These are phyloP conservation scores for Heptranchias perlo DNA, from an alignment of 2,113 vertebrate species.

Conservation along the genomic window DNA sequence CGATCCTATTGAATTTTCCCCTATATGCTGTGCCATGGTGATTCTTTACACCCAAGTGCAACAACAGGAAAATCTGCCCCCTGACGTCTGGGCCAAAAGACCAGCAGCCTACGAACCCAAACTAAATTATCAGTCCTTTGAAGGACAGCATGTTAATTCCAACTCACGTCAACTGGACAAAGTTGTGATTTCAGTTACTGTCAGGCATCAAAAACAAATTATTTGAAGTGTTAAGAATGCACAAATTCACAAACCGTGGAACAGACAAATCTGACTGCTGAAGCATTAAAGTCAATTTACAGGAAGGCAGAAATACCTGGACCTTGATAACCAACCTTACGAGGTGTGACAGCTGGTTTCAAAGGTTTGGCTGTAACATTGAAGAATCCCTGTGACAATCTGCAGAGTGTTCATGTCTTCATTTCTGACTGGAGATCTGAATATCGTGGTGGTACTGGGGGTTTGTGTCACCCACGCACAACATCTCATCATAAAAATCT, in stretches of 20 bases:
- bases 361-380: neutral
- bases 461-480: neutral
- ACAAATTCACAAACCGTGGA: neutral
- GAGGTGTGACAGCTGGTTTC: neutral
- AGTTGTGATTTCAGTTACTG: neutral
- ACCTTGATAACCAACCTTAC: neutral
- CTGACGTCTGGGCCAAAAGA: neutral
- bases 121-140: neutral
- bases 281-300: neutral
- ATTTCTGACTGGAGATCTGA: neutral
- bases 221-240: neutral
- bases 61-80: no score
- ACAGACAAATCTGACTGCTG: neutral
- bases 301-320: neutral
- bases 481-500: neutral
- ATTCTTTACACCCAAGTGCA: neutral
- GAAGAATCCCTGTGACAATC: neutral
- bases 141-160: neutral
- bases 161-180: neutral
- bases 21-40: neutral
- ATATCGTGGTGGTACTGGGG: neutral
- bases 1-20: neutral
- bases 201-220: neutral
- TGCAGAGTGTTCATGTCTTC: neutral
- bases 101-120: neutral